Base-by-base conservation (phyloP, 2,797 vertebrate species). In the Synaphobranchus kaupii region DNA sequence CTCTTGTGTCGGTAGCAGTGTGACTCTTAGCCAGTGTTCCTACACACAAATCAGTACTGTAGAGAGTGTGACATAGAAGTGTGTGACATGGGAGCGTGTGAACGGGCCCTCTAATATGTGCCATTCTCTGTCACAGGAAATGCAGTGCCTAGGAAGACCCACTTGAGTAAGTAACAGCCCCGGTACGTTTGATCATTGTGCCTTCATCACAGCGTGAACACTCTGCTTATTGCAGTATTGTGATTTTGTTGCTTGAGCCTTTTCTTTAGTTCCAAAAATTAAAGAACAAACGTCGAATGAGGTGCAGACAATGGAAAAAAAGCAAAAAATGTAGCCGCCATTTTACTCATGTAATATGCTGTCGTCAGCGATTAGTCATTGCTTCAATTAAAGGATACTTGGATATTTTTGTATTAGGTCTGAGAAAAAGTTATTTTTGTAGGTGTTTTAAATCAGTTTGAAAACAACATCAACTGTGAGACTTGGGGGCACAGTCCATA, bases 121-220 rank as follows among this genome's bases (percentile, higher is more conserved):
- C 76, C 78, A 28, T 68, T 22, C 76, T 66, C 13, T 76, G 84
- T 71, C 89, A 76, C 89, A 91, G 90, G 87, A 84, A 89, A 88
- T 83, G 76, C 86, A 86, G 83, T 68, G 50, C 80, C 76, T 63
- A 92, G 88, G 87, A 92, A 89, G 88, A 88, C 84, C 44, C 89
- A 89, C 76, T 58, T 90, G 68, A 89, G 88, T 91, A 85, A 91
- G 91, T 90, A 78, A 78, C 39, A 25, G 13, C 44, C 39, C 71
- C 28, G 22, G n/a, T 66, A 25, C 39, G 52, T 54, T 22, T 47
- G 39, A 39, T 1, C 3, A 39, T 39, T 39, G 39, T 39, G 28
- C 58, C 12, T 47, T 85, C 13, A 52, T 31, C n/a, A 22, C 20
- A 50, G 15, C 44, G 3, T 47, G 31, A 20, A 39, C 47, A 52